Percentiles rank a stretch among this genome's conserved stretches.
Conservation (phyloP, 2,113 vertebrate species). For the Grantiella picta region DNA sequence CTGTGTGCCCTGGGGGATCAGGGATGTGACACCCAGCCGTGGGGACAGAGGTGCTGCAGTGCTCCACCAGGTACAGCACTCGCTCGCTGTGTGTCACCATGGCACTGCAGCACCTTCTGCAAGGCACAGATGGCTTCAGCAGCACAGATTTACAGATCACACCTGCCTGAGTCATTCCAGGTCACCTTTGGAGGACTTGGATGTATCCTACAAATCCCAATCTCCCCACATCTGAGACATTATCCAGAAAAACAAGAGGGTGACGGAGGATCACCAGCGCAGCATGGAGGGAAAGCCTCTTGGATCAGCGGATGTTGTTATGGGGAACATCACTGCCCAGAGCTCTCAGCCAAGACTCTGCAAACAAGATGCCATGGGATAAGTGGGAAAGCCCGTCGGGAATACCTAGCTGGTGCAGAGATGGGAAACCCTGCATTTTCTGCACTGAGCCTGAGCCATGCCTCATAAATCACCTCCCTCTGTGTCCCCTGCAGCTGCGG, state of each 20-base stretch:
- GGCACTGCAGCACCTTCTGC: not conserved
- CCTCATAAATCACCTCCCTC: not conserved
- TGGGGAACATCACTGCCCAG: accelerated
- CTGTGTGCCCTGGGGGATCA: too few species aligned
- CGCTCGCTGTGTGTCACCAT: accelerated
- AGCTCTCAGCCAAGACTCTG: not conserved
- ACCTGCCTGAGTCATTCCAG: not conserved
- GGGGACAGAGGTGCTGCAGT: accelerated
- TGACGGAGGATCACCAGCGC: not conserved
- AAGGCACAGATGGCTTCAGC: not conserved
- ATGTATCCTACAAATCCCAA: accelerated
- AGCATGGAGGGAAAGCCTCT: not conserved
- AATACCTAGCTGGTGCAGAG: not conserved
- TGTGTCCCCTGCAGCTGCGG: too few species aligned
- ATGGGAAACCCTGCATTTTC: not conserved
- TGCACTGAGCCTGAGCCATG: not conserved
- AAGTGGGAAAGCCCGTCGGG: not conserved
- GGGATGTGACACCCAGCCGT: too few species aligned
- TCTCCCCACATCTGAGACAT: accelerated
- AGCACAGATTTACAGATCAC: not conserved
- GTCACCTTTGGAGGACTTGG: not conserved
- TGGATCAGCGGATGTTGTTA: accelerated
- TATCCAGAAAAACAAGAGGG: not conserved
- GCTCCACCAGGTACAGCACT: not conserved
- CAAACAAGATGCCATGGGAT: accelerated